phyloP scores from a whole-genome alignment of 2,888 invertebrate species.

The Leucozona laternaria region DNA sequence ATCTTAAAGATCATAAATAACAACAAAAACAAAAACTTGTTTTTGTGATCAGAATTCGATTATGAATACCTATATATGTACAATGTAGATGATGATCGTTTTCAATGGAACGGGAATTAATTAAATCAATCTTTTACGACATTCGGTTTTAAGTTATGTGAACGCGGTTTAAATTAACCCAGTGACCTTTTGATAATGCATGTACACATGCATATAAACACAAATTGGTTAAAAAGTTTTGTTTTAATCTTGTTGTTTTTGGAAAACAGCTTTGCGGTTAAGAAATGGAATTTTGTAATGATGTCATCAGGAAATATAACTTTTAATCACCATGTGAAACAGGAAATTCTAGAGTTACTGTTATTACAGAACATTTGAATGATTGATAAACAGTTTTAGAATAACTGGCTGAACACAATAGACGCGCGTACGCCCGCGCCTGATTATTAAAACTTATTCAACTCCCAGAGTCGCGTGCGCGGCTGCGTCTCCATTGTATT shows the following conservation, averaged over 20 bases:
- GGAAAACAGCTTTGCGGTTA: not conserved
- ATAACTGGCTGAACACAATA: no score
- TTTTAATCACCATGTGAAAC: conserved; percentile 5
- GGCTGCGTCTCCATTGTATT: no score
- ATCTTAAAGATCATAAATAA: not conserved
- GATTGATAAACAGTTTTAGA: not conserved
- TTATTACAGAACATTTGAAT: not conserved
- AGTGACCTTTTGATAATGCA: conserved; percentile 35
- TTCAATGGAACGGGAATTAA: conserved; percentile 26
- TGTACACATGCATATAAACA: not conserved
- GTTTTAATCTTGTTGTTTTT: conserved; percentile 21
- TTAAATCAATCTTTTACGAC: conserved; percentile 40
- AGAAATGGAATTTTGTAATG: conserved; percentile 11
- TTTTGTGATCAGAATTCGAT: conserved; percentile 15
- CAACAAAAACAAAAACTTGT: conserved; percentile 1
- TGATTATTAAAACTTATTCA: no score
- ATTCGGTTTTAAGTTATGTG: conserved; percentile 19
- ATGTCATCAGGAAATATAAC: conserved; percentile 23
- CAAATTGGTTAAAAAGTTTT: not conserved
- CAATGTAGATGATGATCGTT: not conserved
- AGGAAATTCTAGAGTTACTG: conserved; percentile 17
- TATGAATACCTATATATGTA: no score
- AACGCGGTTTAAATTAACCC: conserved; percentile 40
- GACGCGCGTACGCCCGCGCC: no score
- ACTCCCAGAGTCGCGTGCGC: no score